phyloP scores from a whole-genome alignment of 2,113 vertebrate species.

The Synodontis membranacea region DNA sequence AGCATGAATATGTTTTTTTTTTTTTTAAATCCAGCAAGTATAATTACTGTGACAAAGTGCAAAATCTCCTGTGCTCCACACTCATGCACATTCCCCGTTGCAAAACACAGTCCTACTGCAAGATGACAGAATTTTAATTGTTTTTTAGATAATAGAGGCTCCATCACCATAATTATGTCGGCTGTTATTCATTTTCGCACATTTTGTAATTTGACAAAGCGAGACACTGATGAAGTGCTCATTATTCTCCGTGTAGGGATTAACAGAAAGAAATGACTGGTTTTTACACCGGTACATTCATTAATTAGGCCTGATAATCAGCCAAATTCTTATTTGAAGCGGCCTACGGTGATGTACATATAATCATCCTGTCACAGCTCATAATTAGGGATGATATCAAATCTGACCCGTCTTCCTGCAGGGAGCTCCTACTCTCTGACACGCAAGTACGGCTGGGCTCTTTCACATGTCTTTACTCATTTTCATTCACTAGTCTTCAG shows the following conservation, averaged over 20 bases:
- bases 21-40: conserved; percentile 10
- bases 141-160: conserved; percentile 37
- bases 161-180: conserved; percentile 36
- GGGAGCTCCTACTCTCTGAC: not conserved
- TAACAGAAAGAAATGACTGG: conserved; percentile 36
- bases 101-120: not conserved
- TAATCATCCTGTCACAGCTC: conserved; percentile 43
- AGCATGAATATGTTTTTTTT: not conserved
- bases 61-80: not conserved
- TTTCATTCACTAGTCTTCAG: not conserved
- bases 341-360: conserved; percentile 25
- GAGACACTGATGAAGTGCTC: conserved; percentile 43
- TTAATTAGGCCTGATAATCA: conserved; percentile 49
- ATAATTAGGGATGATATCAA: conserved; percentile 34
- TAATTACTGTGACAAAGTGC: conserved; percentile 35
- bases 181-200: conserved; percentile 45
- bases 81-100: not conserved
- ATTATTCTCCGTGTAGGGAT: conserved; percentile 27
- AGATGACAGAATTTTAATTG: conserved; percentile 45
- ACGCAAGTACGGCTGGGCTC: not conserved
- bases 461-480: conserved; percentile 30
- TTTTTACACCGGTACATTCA: conserved; percentile 42
- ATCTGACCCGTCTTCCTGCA: conserved; percentile 19
- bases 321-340: conserved; percentile 36
- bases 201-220: conserved; percentile 45